phyloP scores from a whole-genome alignment of 2,797 vertebrate species.

The Brotula barbata region DNA sequence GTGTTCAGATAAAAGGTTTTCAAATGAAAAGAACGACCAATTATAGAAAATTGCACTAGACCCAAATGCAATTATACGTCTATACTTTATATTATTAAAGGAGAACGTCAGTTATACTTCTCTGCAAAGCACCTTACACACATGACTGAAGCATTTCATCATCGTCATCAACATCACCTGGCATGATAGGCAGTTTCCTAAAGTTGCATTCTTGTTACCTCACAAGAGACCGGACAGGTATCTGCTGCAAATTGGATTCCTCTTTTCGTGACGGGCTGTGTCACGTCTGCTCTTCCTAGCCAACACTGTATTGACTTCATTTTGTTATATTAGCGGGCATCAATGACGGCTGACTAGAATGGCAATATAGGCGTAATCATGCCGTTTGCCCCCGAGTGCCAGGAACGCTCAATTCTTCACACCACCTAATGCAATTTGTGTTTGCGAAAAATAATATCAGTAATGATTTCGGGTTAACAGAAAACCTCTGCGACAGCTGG shows the following conservation, averaged over 20 bases:
- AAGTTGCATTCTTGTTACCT: slow-evolving; percentile 6
- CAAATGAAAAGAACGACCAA: too few species aligned
- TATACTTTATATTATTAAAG: too few species aligned
- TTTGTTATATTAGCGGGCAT: slow-evolving; percentile 58
- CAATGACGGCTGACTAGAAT: slow-evolving; percentile 47
- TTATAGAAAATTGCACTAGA: too few species aligned
- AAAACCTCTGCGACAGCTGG: slow-evolving; percentile 15
- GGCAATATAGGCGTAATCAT: slow-evolving; percentile 50
- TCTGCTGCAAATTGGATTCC: slow-evolving; percentile 56
- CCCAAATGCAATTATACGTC: too few species aligned
- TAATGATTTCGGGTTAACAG: slow-evolving; percentile 44
- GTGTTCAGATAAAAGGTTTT: too few species aligned
- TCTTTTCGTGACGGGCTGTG: slow-evolving; percentile 49
- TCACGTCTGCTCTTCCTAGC: slow-evolving; percentile 39
- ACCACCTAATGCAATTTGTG: slow-evolving; percentile 43
- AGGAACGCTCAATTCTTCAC: slow-evolving; percentile 42
- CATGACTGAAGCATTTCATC: slow-evolving; percentile 14
- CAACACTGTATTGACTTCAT: slow-evolving; percentile 41
- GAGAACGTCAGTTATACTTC: too few species aligned
- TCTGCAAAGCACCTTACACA: background rate
- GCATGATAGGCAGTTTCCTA: slow-evolving; percentile 3
- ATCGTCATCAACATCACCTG: too few species aligned
- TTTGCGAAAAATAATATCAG: slow-evolving; percentile 25
- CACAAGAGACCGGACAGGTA: slow-evolving; percentile 34
- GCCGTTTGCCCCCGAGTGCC: slow-evolving; percentile 19